Conservation (phyloP, 2,113 vertebrate species). For the Sinocyclocheilus anshuiensis region DNA sequence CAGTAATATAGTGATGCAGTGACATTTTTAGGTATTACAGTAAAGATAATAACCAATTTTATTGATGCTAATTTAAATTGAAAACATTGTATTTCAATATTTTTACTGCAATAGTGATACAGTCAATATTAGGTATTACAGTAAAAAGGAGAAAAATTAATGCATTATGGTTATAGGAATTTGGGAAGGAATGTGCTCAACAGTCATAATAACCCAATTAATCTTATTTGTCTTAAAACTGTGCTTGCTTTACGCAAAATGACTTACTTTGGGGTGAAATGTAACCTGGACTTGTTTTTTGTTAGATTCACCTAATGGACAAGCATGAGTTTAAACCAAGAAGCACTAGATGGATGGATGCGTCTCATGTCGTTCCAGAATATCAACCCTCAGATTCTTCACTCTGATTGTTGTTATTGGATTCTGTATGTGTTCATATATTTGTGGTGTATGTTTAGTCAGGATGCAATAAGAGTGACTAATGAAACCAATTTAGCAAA, state of each 20-base stretch:
- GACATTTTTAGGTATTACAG: neutral
- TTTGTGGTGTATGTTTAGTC: neutral
- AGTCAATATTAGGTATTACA: too few relatives aligned
- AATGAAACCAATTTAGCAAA: neutral
- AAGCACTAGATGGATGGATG: neutral
- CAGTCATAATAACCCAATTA: neutral
- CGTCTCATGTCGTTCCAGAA: neutral
- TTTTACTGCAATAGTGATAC: too few relatives aligned
- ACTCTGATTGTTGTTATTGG: neutral
- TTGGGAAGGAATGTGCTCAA: too few relatives aligned
- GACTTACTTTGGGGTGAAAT: neutral
- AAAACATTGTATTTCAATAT: too few relatives aligned
- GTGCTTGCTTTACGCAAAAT: neutral
- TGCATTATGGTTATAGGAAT: neutral
- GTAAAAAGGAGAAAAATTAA: too few relatives aligned
- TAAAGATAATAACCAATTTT: too few relatives aligned
- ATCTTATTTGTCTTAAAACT: neutral
- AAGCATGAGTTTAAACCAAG: neutral
- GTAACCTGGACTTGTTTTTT: neutral
- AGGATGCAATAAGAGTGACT: neutral
- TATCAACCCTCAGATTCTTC: neutral
- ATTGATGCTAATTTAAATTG: too few relatives aligned
- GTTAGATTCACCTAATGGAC: neutral
- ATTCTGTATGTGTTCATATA: neutral
- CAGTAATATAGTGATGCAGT: neutral